phyloP scores from a whole-genome alignment of 1,140 invertebrate species.

The Teleogryllus occipitalis region DNA sequence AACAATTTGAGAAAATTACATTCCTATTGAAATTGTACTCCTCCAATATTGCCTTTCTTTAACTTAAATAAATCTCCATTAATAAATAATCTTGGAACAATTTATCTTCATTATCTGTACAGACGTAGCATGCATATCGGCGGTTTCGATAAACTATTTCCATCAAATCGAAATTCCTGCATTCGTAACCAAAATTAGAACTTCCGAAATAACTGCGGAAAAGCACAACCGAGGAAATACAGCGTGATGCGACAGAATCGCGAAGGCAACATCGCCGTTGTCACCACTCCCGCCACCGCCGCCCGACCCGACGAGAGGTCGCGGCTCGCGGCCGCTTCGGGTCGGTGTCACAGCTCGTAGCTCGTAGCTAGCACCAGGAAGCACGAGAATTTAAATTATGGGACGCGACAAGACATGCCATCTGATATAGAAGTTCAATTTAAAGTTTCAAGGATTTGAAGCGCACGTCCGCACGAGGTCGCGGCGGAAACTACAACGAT shows the following conservation, averaged over 20 bases:
- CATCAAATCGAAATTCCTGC: too few relatives aligned
- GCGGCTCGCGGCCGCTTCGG: too few relatives aligned
- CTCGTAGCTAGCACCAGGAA: not conserved
- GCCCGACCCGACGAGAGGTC: not conserved
- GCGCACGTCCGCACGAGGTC: not conserved
- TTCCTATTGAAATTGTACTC: too few relatives aligned
- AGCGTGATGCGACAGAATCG: not conserved
- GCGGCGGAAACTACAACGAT: too few relatives aligned
- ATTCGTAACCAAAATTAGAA: too few relatives aligned
- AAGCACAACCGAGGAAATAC: not conserved
- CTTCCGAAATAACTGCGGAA: not conserved
- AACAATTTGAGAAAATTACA: too few relatives aligned
- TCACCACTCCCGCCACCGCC: not conserved
- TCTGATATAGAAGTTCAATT: constrained; percentile 1
- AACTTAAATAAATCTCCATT: too few relatives aligned
- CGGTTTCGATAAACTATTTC: too few relatives aligned
- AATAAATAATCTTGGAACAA: too few relatives aligned
- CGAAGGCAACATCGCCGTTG: not conserved
- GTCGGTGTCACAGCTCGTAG: not conserved
- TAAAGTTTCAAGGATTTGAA: not conserved
- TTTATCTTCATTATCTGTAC: too few relatives aligned
- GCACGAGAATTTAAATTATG: not conserved
- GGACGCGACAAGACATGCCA: not conserved
- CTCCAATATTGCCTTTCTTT: too few relatives aligned
- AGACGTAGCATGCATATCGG: too few relatives aligned